Base-by-base conservation (phyloP, 1,140 invertebrate species). In the Drosophila lowei region DNA sequence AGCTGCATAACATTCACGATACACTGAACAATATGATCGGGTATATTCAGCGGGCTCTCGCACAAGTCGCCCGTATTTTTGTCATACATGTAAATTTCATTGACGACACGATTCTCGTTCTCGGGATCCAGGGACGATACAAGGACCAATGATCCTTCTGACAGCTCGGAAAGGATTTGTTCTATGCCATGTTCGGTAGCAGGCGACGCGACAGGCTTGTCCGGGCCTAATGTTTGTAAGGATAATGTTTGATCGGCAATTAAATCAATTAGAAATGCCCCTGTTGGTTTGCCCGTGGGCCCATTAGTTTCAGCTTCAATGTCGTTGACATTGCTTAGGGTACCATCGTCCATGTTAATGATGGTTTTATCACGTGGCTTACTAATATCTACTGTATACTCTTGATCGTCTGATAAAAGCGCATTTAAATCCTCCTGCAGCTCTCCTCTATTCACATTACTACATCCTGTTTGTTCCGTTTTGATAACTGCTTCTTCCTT, bases 31-130 rank as follows among this genome's bases (percentile, higher is more conserved):
- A 92, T 85, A 72, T 90, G 79, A 50, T 91, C 60, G 92, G 80
- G 71, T 88, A 93, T 46, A 78, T 91, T 72, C 15, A 92, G 58
- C 2, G 91, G 90, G 23, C 88, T 68, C 28, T 92, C 81, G 41
- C 77, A 89, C 28, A 92, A 43, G 42, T 92, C 84, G 0, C 85
- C 85, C 9, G 92, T 91, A 3, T 75, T 54, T 50, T 80, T 78
- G 50, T 89, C 73, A 28, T 92, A 86, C 81, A 92, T 91, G 64
- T 90, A 93, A 41, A 92, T 92, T 68, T 92, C 92, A 67, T 92
- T 91, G 11, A 91, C 56, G 2, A 89, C 76, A 8, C 90, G 71
- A 46, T 90, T 85, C n/a, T 88, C 71, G 16, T 78, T 67, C 9
- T 80, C 71, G 0, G 88, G 59, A 61, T 85, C 80, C 46, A 90